phyloP scores from a whole-genome alignment of 2,797 vertebrate genomes.

The Morelia viridis region DNA sequence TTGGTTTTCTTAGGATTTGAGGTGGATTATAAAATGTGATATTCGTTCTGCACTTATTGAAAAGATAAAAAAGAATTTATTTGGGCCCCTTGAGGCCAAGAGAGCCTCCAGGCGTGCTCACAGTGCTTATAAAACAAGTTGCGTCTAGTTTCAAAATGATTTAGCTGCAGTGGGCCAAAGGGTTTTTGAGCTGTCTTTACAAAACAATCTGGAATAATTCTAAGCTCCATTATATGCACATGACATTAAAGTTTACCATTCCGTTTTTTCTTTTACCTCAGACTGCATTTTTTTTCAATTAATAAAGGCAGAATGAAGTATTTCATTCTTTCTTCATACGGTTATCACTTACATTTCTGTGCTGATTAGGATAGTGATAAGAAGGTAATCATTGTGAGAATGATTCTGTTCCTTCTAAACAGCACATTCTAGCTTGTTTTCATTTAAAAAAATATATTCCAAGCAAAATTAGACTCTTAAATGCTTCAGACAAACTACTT shows the following conservation, averaged over 20 bases:
- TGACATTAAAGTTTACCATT: neutral
- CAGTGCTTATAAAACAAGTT: constrained; percentile 45
- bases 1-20: constrained; percentile 23
- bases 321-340: constrained; percentile 13
- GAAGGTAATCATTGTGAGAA: neutral
- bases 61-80: neutral
- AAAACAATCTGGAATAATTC: neutral
- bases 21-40: constrained; percentile 45
- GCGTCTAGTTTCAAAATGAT: neutral
- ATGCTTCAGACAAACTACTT: constrained; percentile 31
- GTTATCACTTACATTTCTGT: neutral
- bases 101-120: constrained; percentile 7
- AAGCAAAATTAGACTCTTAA: neutral
- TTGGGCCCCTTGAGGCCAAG: neutral
- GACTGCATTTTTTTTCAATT: neutral
- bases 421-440: constrained; percentile 30
- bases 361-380: neutral
- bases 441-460: neutral
- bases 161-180: neutral
- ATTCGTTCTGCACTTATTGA: constrained; percentile 17
- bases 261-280: neutral
- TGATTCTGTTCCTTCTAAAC: neutral
- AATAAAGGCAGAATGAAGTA: constrained; percentile 49
- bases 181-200: neutral
- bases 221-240: neutral